phyloP scores from a whole-genome alignment of 2,113 vertebrate species.

The Nanger granti region DNA sequence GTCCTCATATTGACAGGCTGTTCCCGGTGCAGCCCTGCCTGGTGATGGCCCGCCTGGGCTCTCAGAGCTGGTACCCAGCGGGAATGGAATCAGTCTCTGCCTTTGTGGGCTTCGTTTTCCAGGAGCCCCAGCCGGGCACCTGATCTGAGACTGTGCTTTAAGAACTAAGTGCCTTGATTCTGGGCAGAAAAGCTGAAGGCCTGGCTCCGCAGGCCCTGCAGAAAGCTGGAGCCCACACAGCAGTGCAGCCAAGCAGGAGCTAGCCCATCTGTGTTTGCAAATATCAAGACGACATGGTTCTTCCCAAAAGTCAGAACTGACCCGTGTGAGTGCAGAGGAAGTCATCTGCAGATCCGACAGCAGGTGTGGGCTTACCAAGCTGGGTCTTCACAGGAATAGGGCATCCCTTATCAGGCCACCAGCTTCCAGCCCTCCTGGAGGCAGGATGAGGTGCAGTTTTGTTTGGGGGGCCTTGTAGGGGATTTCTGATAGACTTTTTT shows the following conservation, averaged over 20 bases:
- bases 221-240: background rate
- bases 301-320: background rate
- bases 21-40: rapidly evolving
- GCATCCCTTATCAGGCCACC: no score
- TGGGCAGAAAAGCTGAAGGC: background rate
- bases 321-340: rapidly evolving
- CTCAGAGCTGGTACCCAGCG: background rate
- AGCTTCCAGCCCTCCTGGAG: background rate
- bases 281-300: background rate
- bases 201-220: background rate
- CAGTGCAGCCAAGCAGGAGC: background rate
- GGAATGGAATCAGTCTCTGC: background rate
- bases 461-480: background rate
- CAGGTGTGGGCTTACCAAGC: background rate
- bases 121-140: background rate
- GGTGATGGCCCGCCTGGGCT: background rate
- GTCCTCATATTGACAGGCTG: rapidly evolving
- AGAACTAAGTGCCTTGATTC: background rate
- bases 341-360: background rate
- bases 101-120: background rate
- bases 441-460: background rate
- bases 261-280: background rate
- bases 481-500: background rate
- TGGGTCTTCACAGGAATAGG: background rate
- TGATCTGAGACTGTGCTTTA: background rate